Base-by-base conservation (phyloP, 1,140 invertebrate genomes). In the Thalassaphorura encarpata region DNA sequence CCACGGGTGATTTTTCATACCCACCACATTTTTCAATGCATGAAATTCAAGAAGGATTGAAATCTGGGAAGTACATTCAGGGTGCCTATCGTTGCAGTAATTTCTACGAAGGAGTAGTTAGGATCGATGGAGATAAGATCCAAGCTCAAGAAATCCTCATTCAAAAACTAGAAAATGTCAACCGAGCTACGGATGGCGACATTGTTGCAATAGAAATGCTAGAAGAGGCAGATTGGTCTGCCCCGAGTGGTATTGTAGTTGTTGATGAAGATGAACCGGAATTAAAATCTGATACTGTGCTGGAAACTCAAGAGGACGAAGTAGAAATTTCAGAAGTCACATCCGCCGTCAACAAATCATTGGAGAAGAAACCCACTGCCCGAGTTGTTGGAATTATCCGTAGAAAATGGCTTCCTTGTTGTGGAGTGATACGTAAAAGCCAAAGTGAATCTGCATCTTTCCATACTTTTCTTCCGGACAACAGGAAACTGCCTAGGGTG, bases 381-480 rank as follows among this genome's bases (percentile, higher is more conserved):
- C 78, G 78, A 68, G 81, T 99, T 57, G 92, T 99, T 45, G 94
- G 91, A 18, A 95, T 99, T 60, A 89, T 99, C 43, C 82, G 86
- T 58, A 78, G 96, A 60, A 98, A 97, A 69, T 98, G 94, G 93
- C 75, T 92, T 28, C 89, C 92, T 63, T 95, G 93, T 71, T 98
- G 95, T 77, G 96, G 96, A 27, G 93, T 97, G 64, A 72, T 99
- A 46, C 81, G 88, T 68, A 81, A 81, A 21, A 88, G 82, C 70
- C 75, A 80, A 13, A 73, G 91, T 16, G 83, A 84, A 75, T 82
- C 82, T 74, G 81, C 81, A 69, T 72, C 69, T 66, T 47, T 54
- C 43, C 89, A 94, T 69, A 71, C 96, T 2, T 96, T 97, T 73
- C 78, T 91, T 11, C 90, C 91, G 24, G 85, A 89, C 15, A 92